A percentile compares a stretch with the other conserved stretches of the same genome.
phyloP scores from a whole-genome alignment of 1,140 invertebrate genomes.

The Heliconius hermathena region DNA sequence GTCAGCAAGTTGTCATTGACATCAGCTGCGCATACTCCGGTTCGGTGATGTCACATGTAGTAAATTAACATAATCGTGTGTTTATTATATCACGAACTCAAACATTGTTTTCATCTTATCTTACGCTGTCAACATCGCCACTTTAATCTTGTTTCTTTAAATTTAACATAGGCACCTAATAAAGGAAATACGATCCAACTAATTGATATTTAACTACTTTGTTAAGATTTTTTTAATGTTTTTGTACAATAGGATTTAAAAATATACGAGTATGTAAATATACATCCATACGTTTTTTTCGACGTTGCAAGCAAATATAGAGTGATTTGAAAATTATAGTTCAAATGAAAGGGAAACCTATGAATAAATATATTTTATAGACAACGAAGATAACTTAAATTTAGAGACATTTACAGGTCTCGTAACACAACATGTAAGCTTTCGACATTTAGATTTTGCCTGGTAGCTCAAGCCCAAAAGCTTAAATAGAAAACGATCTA shows the following conservation, averaged over 20 bases:
- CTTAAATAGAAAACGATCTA: neutral
- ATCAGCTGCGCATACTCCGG: slow-evolving; percentile 30
- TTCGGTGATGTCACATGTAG: slow-evolving; percentile 64
- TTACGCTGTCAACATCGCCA: neutral
- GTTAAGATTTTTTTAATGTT: neutral
- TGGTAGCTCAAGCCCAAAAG: too few species aligned
- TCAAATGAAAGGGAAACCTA: too few species aligned
- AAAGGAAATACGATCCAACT: neutral
- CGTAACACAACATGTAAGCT: too few species aligned
- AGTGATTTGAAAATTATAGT: too few species aligned
- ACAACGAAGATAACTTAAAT: too few species aligned
- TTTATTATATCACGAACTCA: slow-evolving; percentile 51
- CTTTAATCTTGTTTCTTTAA: neutral
- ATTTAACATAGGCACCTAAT: neutral
- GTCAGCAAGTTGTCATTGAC: slow-evolving; percentile 42
- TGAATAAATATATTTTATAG: too few species aligned
- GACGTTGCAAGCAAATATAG: too few species aligned
- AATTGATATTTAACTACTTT: slow-evolving; percentile 14
- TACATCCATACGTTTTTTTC: too few species aligned
- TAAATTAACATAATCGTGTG: slow-evolving; percentile 67
- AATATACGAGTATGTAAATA: too few species aligned
- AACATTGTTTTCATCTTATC: slow-evolving; percentile 42
- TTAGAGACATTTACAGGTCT: too few species aligned
- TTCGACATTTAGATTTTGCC: too few species aligned
- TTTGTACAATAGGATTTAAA: neutral